Conservation (phyloP, 2,113 vertebrate genomes). For the Ptilorrhoa leucosticta region DNA sequence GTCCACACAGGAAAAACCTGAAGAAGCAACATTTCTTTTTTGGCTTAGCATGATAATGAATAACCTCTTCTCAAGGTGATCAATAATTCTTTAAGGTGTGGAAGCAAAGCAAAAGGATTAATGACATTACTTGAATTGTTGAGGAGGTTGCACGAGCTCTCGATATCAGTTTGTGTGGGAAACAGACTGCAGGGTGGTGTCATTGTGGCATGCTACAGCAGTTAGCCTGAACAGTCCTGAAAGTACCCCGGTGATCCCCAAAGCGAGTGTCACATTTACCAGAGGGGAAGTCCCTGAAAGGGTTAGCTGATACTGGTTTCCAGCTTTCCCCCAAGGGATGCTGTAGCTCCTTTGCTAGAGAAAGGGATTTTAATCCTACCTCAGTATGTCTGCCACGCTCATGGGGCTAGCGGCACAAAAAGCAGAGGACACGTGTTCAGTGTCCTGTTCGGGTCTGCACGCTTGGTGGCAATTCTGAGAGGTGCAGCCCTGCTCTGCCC, state of each 20-base stretch:
- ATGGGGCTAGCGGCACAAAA: background rate
- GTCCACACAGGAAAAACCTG: background rate
- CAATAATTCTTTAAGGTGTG: background rate
- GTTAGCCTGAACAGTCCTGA: slow-evolving; percentile 14
- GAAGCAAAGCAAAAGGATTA: background rate
- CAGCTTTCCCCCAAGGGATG: slow-evolving; percentile 9
- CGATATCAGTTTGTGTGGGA: slow-evolving; percentile 11
- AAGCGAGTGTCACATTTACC: slow-evolving; percentile 12
- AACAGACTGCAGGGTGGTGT: background rate
- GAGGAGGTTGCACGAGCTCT: slow-evolving; percentile 1
- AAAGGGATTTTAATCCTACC: slow-evolving; percentile 14
- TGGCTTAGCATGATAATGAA: background rate
- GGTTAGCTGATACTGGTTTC: slow-evolving; percentile 22
- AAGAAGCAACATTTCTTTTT: background rate
- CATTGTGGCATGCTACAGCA: background rate
- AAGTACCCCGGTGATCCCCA: slow-evolving; percentile 20
- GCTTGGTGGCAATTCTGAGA: background rate
- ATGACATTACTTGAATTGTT: background rate
- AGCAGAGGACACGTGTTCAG: background rate
- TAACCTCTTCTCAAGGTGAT: background rate
- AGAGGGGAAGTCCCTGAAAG: slow-evolving; percentile 42
- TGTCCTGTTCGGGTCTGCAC: background rate
- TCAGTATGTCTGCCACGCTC: background rate
- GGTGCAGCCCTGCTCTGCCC: background rate
- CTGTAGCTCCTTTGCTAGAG: background rate